Evolutionary conservation across 1,140 invertebrate genomes (phyloP).

Genomic region (Hylaeus anthracinus): DNA sequence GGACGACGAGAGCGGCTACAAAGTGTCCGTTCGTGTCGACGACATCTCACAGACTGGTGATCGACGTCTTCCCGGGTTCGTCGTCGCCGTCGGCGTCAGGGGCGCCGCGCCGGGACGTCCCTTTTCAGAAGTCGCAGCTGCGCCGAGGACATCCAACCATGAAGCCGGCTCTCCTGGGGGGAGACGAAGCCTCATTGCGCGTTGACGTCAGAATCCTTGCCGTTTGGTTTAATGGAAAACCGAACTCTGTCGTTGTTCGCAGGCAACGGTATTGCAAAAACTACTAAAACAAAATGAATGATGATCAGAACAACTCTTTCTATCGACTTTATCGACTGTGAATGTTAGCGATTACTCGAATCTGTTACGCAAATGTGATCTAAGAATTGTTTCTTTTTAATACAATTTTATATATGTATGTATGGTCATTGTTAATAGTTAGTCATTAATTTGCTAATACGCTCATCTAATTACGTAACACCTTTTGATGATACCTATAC

Average conservation of each 20-base stretch:
- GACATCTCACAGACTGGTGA: constrained; percentile 62
- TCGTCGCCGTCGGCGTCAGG: constrained; percentile 13
- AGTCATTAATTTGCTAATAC: too few species aligned
- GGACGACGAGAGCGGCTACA: background rate
- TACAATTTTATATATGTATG: too few species aligned
- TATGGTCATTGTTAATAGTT: background rate
- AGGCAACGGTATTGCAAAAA: background rate
- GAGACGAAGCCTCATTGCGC: constrained; percentile 28
- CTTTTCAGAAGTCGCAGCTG: constrained; percentile 62
- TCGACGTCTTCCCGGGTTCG: constrained; percentile 36
- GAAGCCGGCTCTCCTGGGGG: constrained; percentile 43
- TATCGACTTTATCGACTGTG: too few species aligned
- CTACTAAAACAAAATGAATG: background rate
- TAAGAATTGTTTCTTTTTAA: too few species aligned
- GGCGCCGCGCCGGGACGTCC: constrained; percentile 32
- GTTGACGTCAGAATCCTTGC: constrained; percentile 35
- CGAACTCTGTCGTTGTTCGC: background rate
- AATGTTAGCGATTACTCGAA: too few species aligned
- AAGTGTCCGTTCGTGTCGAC: constrained; percentile 36
- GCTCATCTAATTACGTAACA: too few species aligned
- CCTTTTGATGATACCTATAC: too few species aligned
- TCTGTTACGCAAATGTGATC: too few species aligned
- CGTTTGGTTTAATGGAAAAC: constrained; percentile 19
- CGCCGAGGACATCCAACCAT: constrained; percentile 59
- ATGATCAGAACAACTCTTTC: too few species aligned